Conservation (phyloP, 2,797 vertebrate species). For the Octomys mimax region DNA sequence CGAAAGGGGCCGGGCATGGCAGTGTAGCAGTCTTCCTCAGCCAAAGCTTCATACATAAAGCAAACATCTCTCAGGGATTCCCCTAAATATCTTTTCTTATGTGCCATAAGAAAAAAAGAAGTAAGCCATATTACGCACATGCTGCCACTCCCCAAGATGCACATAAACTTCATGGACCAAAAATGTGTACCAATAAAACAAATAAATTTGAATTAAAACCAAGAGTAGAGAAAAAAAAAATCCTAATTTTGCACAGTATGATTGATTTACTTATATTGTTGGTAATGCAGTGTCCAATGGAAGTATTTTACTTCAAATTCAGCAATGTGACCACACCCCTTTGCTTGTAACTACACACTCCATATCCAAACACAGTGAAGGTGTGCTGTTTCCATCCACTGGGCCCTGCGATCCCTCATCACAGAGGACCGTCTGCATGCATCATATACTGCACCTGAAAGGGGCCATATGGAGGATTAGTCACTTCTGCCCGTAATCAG, state of each 20-base stretch:
- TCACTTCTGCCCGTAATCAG: neutral
- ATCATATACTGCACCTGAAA: neutral
- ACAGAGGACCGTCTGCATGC: neutral
- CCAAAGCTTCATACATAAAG: neutral
- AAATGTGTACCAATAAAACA: neutral
- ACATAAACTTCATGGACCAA: neutral
- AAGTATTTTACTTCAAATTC: constrained; percentile 12
- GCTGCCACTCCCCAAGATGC: neutral
- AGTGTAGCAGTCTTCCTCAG: neutral
- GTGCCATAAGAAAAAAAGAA: neutral
- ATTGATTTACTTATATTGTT: constrained; percentile 25
- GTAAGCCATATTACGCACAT: neutral
- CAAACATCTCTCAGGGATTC: neutral
- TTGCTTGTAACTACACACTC: neutral
- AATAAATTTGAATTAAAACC: neutral
- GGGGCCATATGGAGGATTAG: neutral
- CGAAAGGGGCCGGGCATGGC: neutral
- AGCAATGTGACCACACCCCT: neutral
- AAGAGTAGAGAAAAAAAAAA: neutral
- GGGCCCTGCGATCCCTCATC: neutral
- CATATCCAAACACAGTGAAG: neutral
- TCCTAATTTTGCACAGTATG: neutral
- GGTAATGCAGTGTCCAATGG: neutral
- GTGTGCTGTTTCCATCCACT: neutral
- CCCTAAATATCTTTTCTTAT: neutral